Evolutionary conservation across 1,140 invertebrate species (phyloP), one percentile per base, ranked within the genome.

Genomic region (Geopemphigus sp.): DNA sequence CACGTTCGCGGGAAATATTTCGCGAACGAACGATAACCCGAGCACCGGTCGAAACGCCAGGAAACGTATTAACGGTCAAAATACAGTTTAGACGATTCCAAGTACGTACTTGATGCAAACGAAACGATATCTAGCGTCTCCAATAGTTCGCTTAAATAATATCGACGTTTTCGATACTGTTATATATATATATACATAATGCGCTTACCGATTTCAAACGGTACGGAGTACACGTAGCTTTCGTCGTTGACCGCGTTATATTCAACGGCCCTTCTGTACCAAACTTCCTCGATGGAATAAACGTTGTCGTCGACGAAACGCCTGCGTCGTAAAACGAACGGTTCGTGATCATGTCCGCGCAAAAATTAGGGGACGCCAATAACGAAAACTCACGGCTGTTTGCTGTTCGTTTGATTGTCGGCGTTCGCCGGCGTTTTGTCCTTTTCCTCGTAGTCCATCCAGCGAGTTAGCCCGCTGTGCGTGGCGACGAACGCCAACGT

Each of bases 191-290:
- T n/a, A n/a, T n/a, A n/a, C n/a, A n/a, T n/a, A 29, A 78, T 47
- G 3, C 29, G 83, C 85, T 14, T 82, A 85, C 57, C 84, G 47
- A 82, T 87, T 83, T 94, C 89, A 83, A 92, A 91, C n/a, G 93
- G 93, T 39, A 95, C 91, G 1, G 93, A 93, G 84, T 94, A 97
- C 0, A 97, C 93, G 84, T 95, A 97, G 82, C 92, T 94, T 4
- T 92, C 89, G 0, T 90, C 89, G 72, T 94, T 90, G 39, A 93
- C 86, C 83, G 91, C 92, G 85, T 95, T 90, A 82, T 95, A 93
- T 82, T 97, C 95, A 0, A 98, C 95, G 1, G 96, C 95, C 66
- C 95, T 88, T 82, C 92, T 91, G 85, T 98, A 98, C 93, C 95
- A 98, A 11, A 94, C 88, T 85, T 97, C 95, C 84, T 98, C 94